A percentile compares a stretch with the other conserved stretches of the same genome.
Evolutionary conservation across 2,888 invertebrate species (phyloP).

Genomic region (Athalia cordata): DNA sequence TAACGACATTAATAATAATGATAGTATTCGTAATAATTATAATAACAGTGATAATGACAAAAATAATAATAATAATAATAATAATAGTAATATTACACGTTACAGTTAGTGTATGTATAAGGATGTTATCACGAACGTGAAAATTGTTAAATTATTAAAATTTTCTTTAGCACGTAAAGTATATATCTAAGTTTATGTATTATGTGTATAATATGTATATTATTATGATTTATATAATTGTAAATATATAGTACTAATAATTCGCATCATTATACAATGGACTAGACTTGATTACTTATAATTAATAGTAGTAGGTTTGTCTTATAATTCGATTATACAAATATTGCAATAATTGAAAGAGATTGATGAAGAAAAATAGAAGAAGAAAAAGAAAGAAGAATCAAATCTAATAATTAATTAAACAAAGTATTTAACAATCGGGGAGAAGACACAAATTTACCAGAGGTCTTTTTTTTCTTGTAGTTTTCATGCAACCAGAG

Average conservation of each 20-base stretch:
- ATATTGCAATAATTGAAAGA: constrained; percentile 15
- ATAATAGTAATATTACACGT: neutral
- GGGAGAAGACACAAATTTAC: constrained; percentile 34
- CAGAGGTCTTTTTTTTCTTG: constrained; percentile 34
- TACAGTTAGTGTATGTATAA: neutral
- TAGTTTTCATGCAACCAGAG: constrained; percentile 5
- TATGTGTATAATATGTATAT: constrained; percentile 48
- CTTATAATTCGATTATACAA: constrained; percentile 64
- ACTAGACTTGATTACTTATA: constrained; percentile 73
- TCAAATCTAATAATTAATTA: constrained; percentile 50
- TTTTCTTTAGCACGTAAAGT: neutral
- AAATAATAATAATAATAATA: constrained; percentile 50
- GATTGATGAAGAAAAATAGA: constrained; percentile 39
- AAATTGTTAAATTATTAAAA: neutral
- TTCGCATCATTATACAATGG: constrained; percentile 70
- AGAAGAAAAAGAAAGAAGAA: neutral
- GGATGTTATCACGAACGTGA: constrained; percentile 40
- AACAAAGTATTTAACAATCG: constrained; percentile 49
- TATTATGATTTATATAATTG: too few relatives aligned
- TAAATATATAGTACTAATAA: constrained; percentile 57
- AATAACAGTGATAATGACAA: constrained; percentile 51
- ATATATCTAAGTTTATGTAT: too few relatives aligned
- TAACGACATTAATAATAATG: too few relatives aligned
- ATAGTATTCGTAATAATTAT: constrained; percentile 55
- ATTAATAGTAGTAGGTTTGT: constrained; percentile 64